Percentiles rank a stretch among this genome's conserved stretches.
These are phyloP conservation scores for Leptinotarsa defecta DNA, from an alignment of 1,140 invertebrate genomes.

Conservation along the genomic window DNA sequence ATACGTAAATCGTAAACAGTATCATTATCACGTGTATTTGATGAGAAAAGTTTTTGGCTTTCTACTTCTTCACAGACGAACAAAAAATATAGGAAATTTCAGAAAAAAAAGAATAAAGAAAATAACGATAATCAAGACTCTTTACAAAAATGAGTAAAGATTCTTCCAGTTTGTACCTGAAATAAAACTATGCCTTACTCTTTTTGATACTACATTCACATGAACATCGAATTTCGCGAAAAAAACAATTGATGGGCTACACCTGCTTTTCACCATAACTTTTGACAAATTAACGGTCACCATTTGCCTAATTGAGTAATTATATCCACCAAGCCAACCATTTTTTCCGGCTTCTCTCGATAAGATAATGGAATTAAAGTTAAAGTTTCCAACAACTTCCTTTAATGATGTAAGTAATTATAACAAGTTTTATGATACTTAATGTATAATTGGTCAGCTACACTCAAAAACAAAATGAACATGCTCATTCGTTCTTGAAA, in stretches of 20 bases:
- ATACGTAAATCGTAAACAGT: too few relatives aligned
- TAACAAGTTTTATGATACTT: background rate
- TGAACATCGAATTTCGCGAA: too few relatives aligned
- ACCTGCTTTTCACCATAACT: background rate
- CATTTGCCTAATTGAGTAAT: background rate
- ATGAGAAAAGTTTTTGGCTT: too few relatives aligned
- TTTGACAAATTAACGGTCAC: conserved; percentile 5
- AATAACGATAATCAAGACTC: too few relatives aligned
- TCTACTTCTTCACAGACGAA: too few relatives aligned
- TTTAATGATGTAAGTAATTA: background rate
- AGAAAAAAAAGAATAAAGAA: too few relatives aligned
- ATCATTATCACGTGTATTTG: too few relatives aligned
- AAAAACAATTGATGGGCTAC: background rate
- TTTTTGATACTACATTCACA: too few relatives aligned
- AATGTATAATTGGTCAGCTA: background rate
- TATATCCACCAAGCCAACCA: background rate
- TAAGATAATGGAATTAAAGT: background rate
- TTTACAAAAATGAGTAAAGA: too few relatives aligned
- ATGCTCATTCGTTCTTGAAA: background rate
- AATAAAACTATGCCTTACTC: too few relatives aligned
- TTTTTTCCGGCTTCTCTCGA: background rate
- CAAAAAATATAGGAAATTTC: too few relatives aligned
- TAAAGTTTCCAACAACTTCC: background rate
- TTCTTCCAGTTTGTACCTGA: too few relatives aligned
- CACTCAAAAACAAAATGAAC: background rate